phyloP scores from a whole-genome alignment of 64 coral and sea anemone genomes.

The Porites australiensis region DNA sequence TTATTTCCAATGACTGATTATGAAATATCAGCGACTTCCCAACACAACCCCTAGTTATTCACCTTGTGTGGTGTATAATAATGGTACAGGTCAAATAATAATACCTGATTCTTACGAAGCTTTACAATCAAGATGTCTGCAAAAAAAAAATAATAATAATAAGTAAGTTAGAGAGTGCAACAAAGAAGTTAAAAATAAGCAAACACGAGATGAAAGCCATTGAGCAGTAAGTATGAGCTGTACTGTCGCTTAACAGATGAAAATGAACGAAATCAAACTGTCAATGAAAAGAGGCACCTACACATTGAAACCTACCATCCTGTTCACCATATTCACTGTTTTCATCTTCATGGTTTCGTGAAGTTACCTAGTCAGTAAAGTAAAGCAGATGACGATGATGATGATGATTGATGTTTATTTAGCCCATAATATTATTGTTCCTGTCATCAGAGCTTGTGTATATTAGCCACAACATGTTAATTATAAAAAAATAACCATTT shows the following conservation, averaged over 20 bases:
- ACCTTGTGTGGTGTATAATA: no score
- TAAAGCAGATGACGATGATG: not conserved
- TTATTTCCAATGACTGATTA: no score
- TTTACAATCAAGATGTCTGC: slow-evolving; percentile 98
- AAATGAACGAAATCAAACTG: no score
- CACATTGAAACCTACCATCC: slow-evolving; percentile 58
- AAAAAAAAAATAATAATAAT: slow-evolving; percentile 40
- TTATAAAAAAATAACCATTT: no score
- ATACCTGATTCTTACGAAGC: slow-evolving; percentile 96
- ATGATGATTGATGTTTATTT: not conserved
- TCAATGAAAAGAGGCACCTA: not conserved
- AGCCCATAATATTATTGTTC: no score
- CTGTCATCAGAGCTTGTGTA: no score
- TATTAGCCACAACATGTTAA: no score
- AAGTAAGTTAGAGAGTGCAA: not conserved
- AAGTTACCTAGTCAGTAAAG: slow-evolving; percentile 67
- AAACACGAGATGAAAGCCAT: not conserved
- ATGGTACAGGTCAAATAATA: no score
- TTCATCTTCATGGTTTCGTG: slow-evolving; percentile 82
- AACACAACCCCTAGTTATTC: no score
- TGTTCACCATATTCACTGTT: slow-evolving; percentile 84
- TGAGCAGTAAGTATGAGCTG: not conserved
- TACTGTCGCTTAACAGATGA: no score
- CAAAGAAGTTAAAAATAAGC: not conserved
- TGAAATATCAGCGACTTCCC: no score